These are phyloP conservation scores for Volucella inflata DNA, from an alignment of 2,888 invertebrate species.

Conservation along the genomic window DNA sequence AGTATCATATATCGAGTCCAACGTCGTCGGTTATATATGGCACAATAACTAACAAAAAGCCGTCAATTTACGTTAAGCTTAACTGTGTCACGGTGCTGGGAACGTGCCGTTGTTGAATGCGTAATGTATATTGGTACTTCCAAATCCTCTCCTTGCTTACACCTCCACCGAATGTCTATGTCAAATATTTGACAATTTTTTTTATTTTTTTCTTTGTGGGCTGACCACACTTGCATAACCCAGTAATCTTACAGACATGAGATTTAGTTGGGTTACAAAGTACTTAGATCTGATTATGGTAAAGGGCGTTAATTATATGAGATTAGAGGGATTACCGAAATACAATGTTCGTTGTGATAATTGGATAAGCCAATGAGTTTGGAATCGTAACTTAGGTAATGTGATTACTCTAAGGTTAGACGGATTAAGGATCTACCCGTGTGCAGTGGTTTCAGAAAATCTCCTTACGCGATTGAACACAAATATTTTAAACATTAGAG, in stretches of 20 bases:
- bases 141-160: background rate
- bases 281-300: constrained; percentile 29
- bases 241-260: constrained; percentile 21
- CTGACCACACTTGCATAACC: constrained; percentile 2
- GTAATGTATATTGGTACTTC: constrained; percentile 16
- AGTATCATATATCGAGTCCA: constrained; percentile 13
- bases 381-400: background rate
- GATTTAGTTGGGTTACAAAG: background rate
- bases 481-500: no score
- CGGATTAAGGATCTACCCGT: background rate
- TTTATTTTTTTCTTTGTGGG: background rate
- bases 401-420: background rate
- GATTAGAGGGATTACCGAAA: constrained; percentile 12
- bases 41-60: background rate
- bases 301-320: constrained; percentile 20
- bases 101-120: constrained; percentile 38
- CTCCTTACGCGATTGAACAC: background rate
- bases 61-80: constrained; percentile 6
- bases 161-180: constrained; percentile 16
- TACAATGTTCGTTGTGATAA: background rate
- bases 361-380: background rate
- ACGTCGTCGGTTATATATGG: background rate
- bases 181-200: constrained; percentile 35
- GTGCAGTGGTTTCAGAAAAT: background rate
- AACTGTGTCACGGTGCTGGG: constrained; percentile 60